phyloP scores from a whole-genome alignment of 2,113 vertebrate species.

The Leucosticte australis region DNA sequence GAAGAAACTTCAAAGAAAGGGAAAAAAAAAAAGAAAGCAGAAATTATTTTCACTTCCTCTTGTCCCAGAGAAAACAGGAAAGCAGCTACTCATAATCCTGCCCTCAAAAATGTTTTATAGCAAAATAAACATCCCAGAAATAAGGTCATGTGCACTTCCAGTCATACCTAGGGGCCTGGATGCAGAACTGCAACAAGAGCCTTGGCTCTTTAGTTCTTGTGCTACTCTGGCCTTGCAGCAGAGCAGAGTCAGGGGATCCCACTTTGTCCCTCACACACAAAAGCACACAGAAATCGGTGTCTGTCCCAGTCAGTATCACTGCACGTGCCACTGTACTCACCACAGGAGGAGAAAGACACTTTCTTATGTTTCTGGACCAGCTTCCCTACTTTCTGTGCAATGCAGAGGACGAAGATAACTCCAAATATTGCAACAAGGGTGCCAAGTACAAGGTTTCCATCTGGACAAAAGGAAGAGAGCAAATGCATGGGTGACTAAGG shows the following conservation, averaged over 20 bases:
- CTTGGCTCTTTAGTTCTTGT: not conserved
- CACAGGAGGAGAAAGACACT: not conserved
- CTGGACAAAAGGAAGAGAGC: not conserved
- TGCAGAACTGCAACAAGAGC: not conserved
- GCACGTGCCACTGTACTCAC: conserved; percentile 20
- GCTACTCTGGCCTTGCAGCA: not conserved
- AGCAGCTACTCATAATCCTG: not conserved
- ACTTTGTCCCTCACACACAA: not conserved
- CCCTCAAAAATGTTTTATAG: not conserved
- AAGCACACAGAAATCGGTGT: not conserved
- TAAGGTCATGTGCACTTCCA: not conserved
- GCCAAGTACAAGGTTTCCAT: not conserved
- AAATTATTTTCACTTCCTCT: conserved; percentile 46
- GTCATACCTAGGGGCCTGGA: not conserved
- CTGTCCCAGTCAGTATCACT: not conserved
- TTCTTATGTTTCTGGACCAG: not conserved
- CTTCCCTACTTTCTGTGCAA: conserved; percentile 26
- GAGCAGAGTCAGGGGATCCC: not conserved
- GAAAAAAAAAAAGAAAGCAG: not conserved
- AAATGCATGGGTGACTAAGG: not conserved
- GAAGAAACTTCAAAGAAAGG: conserved; percentile 18
- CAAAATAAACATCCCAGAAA: not conserved
- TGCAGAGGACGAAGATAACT: not conserved
- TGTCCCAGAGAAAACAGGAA: not conserved
- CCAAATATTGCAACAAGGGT: conserved; percentile 9